phyloP scores from a whole-genome alignment of 1,140 invertebrate species.

The Bombus superbus region DNA sequence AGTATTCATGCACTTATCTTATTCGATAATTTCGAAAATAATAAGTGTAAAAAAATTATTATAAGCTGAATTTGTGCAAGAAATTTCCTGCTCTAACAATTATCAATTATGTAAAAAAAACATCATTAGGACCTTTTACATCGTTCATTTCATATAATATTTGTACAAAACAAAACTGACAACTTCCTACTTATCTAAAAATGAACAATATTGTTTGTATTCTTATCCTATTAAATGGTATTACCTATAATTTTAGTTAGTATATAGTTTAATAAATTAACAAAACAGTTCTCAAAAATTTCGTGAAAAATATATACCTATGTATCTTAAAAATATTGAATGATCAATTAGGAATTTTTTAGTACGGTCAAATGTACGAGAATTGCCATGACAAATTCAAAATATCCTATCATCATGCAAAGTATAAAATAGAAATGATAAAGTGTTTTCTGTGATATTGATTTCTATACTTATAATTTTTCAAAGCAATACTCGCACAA shows the following conservation, averaged over 20 bases:
- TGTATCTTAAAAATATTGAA: not conserved
- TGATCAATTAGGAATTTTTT: not conserved
- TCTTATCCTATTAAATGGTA: not conserved
- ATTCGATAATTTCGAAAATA: not conserved
- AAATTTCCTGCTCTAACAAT: not conserved
- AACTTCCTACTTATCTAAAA: not conserved
- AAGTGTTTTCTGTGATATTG: not conserved
- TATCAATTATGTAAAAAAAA: not conserved
- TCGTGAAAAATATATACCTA: not conserved
- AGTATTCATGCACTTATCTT: not conserved
- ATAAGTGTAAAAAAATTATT: not conserved
- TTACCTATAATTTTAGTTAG: not conserved
- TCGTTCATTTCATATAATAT: not conserved
- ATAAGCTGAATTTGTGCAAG: not conserved
- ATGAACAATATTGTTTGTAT: not conserved
- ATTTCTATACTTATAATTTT: not conserved
- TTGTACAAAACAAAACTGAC: not conserved
- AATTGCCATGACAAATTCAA: not conserved
- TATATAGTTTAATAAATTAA: conserved; percentile 3
- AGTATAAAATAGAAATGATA: not conserved
- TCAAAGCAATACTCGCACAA: conserved; percentile 8
- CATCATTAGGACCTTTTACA: conserved; percentile 16
- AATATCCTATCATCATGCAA: not conserved
- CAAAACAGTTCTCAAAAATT: not conserved
- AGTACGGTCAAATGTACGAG: not conserved